Base-by-base conservation (phyloP, 1,140 invertebrate genomes). In the Tigriopus japonicus region DNA sequence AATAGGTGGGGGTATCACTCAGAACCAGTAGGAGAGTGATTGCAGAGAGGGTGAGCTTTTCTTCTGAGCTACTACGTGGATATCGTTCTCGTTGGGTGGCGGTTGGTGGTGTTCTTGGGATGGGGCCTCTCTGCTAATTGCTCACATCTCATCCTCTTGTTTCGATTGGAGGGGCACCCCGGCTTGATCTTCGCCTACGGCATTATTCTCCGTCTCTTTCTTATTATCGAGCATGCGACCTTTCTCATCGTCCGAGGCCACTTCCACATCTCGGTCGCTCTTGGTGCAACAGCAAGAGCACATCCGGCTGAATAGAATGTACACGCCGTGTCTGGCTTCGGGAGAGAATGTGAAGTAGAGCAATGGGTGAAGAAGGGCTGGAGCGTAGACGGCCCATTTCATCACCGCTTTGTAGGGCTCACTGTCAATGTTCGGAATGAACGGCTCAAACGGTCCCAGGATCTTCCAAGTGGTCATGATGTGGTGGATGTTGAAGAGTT, bases 121-220 rank as follows among this genome's bases (percentile, higher is more conserved):
- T 14, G 52, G 19, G 21, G 21, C 19, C 35, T 23, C 52, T 54
- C 35, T 54, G 21, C 52, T 54, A 23, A 23, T 54, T n/a, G 19
- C 24, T 61, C 52, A 61, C 59, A 61, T 61, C 35, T 61, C 43
- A 53, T 61, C 59, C 28, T 61, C 59, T 40, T 61, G 43, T 40
- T 61, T 61, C 21, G 59, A 61, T 42, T 61, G 59, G 13, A 61
- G 59, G 14, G 59, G 59, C 19, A 61, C 45, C 28, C 19, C 40
- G 13, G 15, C 13, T 13, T 28, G 21, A 21, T 61, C 59, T 21
- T 54, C 19, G 17, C 59, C 59, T 5, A 23, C 21, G 13, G 17
- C 43, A 12, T 60, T 49, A 12, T 56, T 61, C 42, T 61, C 40
- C 2, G 21, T 21, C 13, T 17, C 56, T 28, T 54, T 28, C n/a